Evolutionary conservation across 2,888 invertebrate genomes (phyloP), one percentile per base, ranked within the genome.

Genomic region (Papilio protenor): DNA sequence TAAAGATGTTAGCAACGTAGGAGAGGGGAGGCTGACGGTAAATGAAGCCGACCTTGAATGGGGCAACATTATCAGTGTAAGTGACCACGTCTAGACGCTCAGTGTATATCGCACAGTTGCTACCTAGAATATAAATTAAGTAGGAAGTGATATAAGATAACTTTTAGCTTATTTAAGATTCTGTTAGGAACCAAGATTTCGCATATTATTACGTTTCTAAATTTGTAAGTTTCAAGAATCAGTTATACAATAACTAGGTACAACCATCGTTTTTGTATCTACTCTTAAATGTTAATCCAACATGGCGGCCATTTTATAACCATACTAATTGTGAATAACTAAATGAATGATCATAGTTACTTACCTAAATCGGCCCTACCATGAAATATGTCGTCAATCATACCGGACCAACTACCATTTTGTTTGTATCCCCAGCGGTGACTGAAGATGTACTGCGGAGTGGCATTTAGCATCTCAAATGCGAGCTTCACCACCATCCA

Each of bases 1-100:
- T 93, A 88, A 96, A 97, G 76, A 97, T 95, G 82, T 97, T 97
- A 64, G 95, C 90, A 0, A 96, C 95, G 80, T 95, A 95, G 0
- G 97, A 96, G 1, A 97, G 89, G 0, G 96, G 95, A 0, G 97
- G 97, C 83, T 96, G 96, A 0, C 96, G 95, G 87, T 96, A 96
- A 79, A 97, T 87, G 85, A 97, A 96, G 59, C 92, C 91, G 0
- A 90, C 86, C 4, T 83, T 86, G 40, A 94, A 93, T 1, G 92
- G 92, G 0, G 93, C 91, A 4, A 95, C 88, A 66, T 90, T 87
- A 66, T 95, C 94, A 0, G 95, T 90, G 84, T 92, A 96, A 0
- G 93, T 90, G 0, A 95, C 90, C 1, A 94, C 87, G 14, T 86
- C 82, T 0, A 91, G 81, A 0, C 93, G 90, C 1, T 89, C 87